Conservation (phyloP, 2,888 invertebrate species). For the Hyalella azteca region DNA sequence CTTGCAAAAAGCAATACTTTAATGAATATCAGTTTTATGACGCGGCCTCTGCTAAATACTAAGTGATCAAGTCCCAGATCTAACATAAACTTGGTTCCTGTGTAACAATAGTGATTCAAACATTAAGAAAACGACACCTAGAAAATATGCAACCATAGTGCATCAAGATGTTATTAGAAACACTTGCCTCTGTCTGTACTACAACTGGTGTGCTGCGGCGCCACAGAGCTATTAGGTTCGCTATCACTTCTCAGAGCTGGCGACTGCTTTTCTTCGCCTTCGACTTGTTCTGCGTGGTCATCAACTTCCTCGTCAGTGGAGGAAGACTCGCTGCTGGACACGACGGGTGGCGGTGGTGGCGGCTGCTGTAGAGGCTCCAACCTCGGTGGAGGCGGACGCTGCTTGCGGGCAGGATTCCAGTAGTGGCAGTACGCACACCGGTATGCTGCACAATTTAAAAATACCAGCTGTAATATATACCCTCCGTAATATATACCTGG, state of each 20-base stretch:
- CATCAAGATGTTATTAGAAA: neutral
- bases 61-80: neutral
- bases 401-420: slow-evolving; percentile 87
- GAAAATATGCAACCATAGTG: too few relatives aligned
- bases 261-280: neutral
- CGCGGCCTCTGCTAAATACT: neutral
- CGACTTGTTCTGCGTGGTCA: slow-evolving; percentile 5
- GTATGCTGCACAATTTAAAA: slow-evolving; percentile 70
- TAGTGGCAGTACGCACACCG: slow-evolving; percentile 88
- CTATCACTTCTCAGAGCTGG: neutral
- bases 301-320: slow-evolving; percentile 40
- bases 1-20: neutral
- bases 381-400: slow-evolving; percentile 78
- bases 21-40: neutral
- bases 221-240: neutral
- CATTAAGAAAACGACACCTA: neutral
- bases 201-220: neutral
- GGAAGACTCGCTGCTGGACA: neutral
- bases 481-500: too few relatives aligned
- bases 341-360: slow-evolving; percentile 40
- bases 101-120: neutral
- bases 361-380: slow-evolving; percentile 58
- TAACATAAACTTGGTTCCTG: neutral
- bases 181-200: neutral
- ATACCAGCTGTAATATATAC: neutral